These are phyloP conservation scores for Neotragus pygmaeus DNA, from an alignment of 2,113 vertebrate genomes.

Conservation along the genomic window DNA sequence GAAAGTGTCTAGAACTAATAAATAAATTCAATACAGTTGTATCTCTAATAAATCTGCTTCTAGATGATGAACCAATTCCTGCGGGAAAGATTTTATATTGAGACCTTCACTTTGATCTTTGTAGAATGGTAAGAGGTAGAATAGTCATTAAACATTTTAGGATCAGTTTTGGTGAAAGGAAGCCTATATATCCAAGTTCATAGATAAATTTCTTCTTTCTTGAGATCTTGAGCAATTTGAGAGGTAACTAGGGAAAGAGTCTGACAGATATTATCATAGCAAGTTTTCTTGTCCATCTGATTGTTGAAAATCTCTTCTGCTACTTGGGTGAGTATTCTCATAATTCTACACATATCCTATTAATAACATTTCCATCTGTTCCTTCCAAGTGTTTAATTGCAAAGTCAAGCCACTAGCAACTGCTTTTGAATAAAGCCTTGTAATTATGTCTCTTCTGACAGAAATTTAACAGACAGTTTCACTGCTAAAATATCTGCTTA, in stretches of 20 bases:
- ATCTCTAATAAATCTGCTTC: background rate
- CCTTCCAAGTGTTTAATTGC: background rate
- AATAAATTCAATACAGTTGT: background rate
- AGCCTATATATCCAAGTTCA: background rate
- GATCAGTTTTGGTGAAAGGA: background rate
- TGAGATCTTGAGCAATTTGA: background rate
- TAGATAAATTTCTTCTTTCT: background rate
- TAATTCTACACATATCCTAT: background rate
- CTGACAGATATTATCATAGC: background rate
- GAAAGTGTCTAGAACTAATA: background rate
- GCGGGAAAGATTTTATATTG: background rate
- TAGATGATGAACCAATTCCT: background rate
- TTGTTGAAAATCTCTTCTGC: background rate
- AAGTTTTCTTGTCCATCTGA: background rate
- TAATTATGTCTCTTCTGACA: background rate
- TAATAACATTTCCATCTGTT: background rate
- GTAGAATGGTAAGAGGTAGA: background rate
- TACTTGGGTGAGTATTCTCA: background rate
- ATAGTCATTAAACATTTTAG: background rate
- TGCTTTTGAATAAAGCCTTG: background rate
- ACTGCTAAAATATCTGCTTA: background rate
- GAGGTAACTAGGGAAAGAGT: background rate
- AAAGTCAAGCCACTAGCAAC: background rate
- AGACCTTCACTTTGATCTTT: background rate
- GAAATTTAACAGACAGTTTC: background rate